Base-by-base conservation (phyloP, 2,797 vertebrate genomes). In the Amazona finschi region DNA sequence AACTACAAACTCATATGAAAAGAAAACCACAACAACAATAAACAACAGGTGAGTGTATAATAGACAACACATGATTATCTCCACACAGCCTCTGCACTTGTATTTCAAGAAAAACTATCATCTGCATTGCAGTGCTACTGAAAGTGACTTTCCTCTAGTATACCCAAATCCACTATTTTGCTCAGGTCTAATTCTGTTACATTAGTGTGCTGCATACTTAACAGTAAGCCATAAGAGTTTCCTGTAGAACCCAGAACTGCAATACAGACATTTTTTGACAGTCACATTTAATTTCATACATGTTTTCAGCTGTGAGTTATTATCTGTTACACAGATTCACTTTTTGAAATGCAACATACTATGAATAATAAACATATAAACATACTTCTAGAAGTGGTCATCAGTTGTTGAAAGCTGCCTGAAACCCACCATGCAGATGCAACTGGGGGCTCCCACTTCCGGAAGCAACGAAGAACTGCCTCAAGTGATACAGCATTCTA, bases 21-120 rank as follows among this genome's bases (percentile, higher is more conserved):
- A 31, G 22, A 18, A 8, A 0, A 0, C 1, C 30, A 11, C 21
- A 31, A 53, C 52, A 66, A 22, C 12, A 47, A 36, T 9, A 77
- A 90, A 36, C 15, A 77, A 16, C 15, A 50, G 15, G 53, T 33
- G 10, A 82, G 8, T 30, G 11, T 18, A 61, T 3, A 44, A 18
- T 36, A 62, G 61, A 27, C 28, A 87, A 67, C 8, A 62, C 15
- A 3, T 14, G 15, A 36, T 85, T 78, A 69, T 39, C 43, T 73
- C 38, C 27, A 62, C 4, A 81, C 62, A 64, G 62, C n/a, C 67
- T 33, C 60, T 44, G 7, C 44, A 73, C 9, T 66, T 25, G 2
- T 19, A 15, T 38, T 90, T 85, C 33, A 65, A 73, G 50, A 86
- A 65, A 73, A 75, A 41, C 8, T 27, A 14, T 25, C 43, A 85